Evolutionary conservation across 2,888 invertebrate species (phyloP).

Genomic region (Gastrophysa polygoni): DNA sequence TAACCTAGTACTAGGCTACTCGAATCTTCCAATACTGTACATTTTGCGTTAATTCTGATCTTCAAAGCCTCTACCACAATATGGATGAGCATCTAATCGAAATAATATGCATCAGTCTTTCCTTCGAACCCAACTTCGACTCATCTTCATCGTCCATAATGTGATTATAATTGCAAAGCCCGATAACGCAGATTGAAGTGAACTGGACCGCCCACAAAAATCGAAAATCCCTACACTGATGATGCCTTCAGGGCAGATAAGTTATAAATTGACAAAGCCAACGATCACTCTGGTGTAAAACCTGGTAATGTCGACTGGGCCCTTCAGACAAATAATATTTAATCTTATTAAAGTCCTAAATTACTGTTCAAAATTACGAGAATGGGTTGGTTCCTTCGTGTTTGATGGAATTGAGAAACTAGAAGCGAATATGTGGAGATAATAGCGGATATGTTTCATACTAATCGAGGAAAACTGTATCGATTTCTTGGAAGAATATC

Average conservation of each 20-base stretch:
- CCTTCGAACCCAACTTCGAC: slow-evolving; percentile 22
- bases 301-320: neutral
- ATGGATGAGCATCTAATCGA: neutral
- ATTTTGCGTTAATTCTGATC: too few species aligned
- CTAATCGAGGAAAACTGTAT: too few species aligned
- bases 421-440: too few species aligned
- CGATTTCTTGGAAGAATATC: too few species aligned
- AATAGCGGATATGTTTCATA: too few species aligned
- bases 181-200: slow-evolving; percentile 54
- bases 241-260: slow-evolving; percentile 52
- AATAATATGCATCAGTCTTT: neutral
- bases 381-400: too few species aligned
- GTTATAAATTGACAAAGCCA: slow-evolving; percentile 55
- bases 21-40: too few species aligned
- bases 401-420: too few species aligned
- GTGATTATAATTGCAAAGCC: slow-evolving; percentile 57
- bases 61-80: too few species aligned
- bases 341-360: too few species aligned
- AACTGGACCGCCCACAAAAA: slow-evolving; percentile 56
- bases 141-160: slow-evolving; percentile 48
- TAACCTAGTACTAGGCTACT: too few species aligned
- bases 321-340: neutral
- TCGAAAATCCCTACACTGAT: slow-evolving; percentile 56
- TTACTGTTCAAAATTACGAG: too few species aligned
- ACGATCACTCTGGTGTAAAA: slow-evolving; percentile 27